Evolutionary conservation across 2,113 vertebrate genomes (phyloP), one percentile per base, ranked within the genome.

Genomic region (Leucopsar rothschildi): DNA sequence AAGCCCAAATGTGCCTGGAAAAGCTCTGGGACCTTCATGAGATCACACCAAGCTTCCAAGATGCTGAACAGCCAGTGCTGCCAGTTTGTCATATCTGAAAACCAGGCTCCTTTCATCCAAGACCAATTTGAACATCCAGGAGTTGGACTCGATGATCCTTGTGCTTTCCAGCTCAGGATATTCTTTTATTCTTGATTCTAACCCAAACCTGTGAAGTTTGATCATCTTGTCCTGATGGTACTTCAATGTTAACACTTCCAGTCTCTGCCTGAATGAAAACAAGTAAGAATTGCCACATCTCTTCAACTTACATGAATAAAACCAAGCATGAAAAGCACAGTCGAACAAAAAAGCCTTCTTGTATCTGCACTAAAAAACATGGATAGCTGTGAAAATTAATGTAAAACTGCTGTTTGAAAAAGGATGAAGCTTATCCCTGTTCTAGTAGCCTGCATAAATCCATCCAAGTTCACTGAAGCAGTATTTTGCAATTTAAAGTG

Each of bases 381-480:
- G 9, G n/a, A 49, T 24, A 86, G 45, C 68, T 75, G 68, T 42
- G 61, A 90, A 94, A 90, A 97, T 86, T 70, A 68, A 93, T 69
- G 64, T 61, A 88, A 91, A 90, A 60, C 40, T 44, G 40, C 59
- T 64, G 69, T 65, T 75, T 88, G 64, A 45, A 92, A 75, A 68
- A 72, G 12, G 39, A 73, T 86, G 64, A 88, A 63, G 72, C 45
- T 86, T 49, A 84, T 95, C 53, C 52, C 31, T 63, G 52, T 84
- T 88, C 76, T 64, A 82, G 64, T 5, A 90, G 60, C 60, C 64
- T 93, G 82, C 80, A 94, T 60, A 95, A 96, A 83, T 88, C 79
- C 56, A 73, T 45, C 88, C 72, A 90, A 88, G 82, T 78, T 86
- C 90, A 94, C 52, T 39, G 47, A 90, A 90, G 60, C 64, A 0